These are phyloP conservation scores for Parthenolecanium corni DNA, from an alignment of 2,888 invertebrate species.

Conservation along the genomic window DNA sequence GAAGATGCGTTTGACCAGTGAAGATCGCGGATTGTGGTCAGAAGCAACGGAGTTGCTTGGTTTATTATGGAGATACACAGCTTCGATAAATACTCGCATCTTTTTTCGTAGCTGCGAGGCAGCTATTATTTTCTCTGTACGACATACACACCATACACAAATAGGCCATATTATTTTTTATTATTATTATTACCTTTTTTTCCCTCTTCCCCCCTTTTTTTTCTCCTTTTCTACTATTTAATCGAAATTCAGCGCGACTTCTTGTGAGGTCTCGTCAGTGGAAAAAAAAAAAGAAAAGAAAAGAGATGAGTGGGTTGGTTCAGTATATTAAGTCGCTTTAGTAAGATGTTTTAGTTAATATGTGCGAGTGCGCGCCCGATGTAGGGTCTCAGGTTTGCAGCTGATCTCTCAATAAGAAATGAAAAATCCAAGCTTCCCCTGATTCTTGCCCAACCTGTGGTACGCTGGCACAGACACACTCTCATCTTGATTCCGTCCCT, in stretches of 20 bases:
- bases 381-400: too few species aligned
- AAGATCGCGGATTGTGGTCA: too few species aligned
- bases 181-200: background rate
- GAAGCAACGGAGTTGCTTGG: too few species aligned
- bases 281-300: too few species aligned
- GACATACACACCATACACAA: background rate
- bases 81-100: background rate
- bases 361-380: too few species aligned
- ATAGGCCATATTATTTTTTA: too few species aligned
- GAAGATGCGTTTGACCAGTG: too few species aligned
- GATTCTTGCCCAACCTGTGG: background rate
- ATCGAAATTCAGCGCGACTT: conserved; percentile 8
- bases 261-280: background rate
- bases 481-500: background rate
- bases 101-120: conserved; percentile 1
- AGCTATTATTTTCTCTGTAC: background rate
- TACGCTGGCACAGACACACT: too few species aligned
- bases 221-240: background rate
- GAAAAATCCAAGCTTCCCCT: background rate
- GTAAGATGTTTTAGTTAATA: background rate
- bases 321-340: background rate
- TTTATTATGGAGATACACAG: too few species aligned
- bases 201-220: background rate
- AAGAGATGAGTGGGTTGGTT: background rate
- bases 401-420: background rate